Conservation (phyloP, 2,113 vertebrate species). For the Scartelaos histophorus region DNA sequence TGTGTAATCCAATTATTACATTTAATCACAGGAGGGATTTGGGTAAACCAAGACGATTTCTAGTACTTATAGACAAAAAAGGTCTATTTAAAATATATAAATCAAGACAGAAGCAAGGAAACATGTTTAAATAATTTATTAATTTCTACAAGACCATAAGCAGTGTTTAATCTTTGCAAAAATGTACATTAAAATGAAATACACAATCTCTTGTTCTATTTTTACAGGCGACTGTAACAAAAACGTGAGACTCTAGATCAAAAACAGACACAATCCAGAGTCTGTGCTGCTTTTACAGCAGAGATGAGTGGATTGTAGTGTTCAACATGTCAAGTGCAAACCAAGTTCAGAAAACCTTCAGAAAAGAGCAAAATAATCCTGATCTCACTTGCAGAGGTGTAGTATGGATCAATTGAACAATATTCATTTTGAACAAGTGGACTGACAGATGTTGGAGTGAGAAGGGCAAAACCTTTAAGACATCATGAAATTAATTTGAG, state of each 20-base stretch:
- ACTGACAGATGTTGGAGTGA: neutral
- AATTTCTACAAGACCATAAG: conserved; percentile 63
- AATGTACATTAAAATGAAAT: conserved; percentile 57
- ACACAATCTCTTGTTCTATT: conserved; percentile 33
- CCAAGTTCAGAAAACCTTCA: conserved; percentile 1
- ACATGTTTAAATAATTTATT: conserved; percentile 66
- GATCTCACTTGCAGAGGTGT: neutral
- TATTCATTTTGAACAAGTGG: conserved; percentile 10
- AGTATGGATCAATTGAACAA: neutral
- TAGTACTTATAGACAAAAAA: neutral
- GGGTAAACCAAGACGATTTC: neutral
- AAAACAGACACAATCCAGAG: neutral
- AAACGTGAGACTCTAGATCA: neutral
- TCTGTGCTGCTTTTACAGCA: conserved; percentile 14
- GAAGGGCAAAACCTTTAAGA: conserved; percentile 13
- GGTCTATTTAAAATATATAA: neutral
- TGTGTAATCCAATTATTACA: conserved; percentile 51
- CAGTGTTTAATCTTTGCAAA: conserved; percentile 52
- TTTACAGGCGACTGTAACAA: conserved; percentile 26
- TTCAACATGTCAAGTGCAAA: neutral
- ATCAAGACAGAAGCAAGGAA: neutral
- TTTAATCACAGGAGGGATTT: conserved; percentile 49
- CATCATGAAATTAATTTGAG: conserved; percentile 36
- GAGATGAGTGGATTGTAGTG: neutral
- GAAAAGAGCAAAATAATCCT: conserved; percentile 8